Evolutionary conservation across 2,888 invertebrate genomes (phyloP), one percentile per base, ranked within the genome.

Genomic region (Caenorhabditis parvicauda): DNA sequence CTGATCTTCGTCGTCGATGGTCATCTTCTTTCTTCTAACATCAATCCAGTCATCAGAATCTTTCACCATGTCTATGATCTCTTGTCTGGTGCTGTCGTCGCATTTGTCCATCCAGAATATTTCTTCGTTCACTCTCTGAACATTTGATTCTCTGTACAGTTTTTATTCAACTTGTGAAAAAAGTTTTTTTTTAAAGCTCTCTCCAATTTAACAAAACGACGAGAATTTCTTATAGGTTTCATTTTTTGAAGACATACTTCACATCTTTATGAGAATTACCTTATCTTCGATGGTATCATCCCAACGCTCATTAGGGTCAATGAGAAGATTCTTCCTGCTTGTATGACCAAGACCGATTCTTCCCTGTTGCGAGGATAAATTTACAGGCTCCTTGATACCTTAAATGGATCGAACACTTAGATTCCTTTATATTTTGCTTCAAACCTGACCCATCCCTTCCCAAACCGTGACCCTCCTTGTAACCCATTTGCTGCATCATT

Each of bases 361-460:
- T 0, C 92, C 92, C 78, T 88, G 87, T 82, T 92, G 92, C 35
- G 86, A 87, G 0, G 89, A 88, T 2, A 90, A 87, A 79, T 89
- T 87, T 1, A 94, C 86, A 1, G 91, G 91, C 51, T 89, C 88
- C 4, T 66, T 59, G 25, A 61, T 64, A 41, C 14, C 88, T 84
- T 22, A 19, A 46, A 17, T n/a, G 17, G 12, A 28, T 14, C 12
- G 14, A 12, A 14, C 17, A 21, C 22, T 39, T 24, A 3, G 12
- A n/a, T 21, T 2, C 22, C 7, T n/a, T 35, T 2, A 25, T 24
- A 39, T 12, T 17, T n/a, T 43, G 17, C 12, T 48, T 14, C 32
- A 88, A 85, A 48, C 93, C 93, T 83, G 92, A 90, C 27, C 87
- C 87, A 79, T 87, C 84, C 84, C 90, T 91, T 64, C 93, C 93